Percentiles rank a stretch among this genome's conserved stretches.
Conservation (phyloP, 2,797 vertebrate species). For the Halcyon smyrnensis region DNA sequence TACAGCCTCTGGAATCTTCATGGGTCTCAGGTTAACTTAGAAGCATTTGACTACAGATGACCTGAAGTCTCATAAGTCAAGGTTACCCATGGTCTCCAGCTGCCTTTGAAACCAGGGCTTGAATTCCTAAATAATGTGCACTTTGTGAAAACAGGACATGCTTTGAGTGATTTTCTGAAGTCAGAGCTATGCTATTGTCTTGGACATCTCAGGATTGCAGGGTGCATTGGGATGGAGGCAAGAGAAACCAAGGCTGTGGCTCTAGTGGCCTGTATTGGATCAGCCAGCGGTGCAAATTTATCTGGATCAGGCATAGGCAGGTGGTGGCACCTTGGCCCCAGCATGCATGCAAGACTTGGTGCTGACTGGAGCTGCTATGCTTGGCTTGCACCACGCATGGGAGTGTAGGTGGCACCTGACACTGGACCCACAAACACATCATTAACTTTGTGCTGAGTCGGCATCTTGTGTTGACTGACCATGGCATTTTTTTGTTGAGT, state of each 20-base stretch:
- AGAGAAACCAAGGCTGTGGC: background rate
- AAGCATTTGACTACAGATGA: background rate
- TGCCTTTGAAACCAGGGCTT: background rate
- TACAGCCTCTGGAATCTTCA: background rate
- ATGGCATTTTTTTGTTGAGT: background rate
- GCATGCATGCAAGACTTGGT: fast-evolving
- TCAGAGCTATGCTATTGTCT: background rate
- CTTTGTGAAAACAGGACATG: background rate
- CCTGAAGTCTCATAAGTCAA: background rate
- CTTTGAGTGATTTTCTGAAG: background rate
- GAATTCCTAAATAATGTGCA: background rate
- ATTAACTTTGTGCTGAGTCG: background rate
- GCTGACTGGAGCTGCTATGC: background rate
- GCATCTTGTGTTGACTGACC: background rate
- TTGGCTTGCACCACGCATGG: fast-evolving
- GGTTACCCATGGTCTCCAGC: background rate
- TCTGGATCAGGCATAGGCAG: background rate
- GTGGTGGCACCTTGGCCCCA: background rate
- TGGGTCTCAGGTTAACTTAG: background rate
- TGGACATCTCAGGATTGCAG: background rate
- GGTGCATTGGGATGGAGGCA: background rate
- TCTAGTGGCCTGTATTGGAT: background rate
- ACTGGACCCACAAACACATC: background rate
- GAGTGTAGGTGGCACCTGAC: background rate
- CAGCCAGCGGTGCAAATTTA: background rate